Evolutionary conservation across 1,140 invertebrate species (phyloP), one percentile per base, ranked within the genome.

Genomic region (Brachionus rubens): DNA sequence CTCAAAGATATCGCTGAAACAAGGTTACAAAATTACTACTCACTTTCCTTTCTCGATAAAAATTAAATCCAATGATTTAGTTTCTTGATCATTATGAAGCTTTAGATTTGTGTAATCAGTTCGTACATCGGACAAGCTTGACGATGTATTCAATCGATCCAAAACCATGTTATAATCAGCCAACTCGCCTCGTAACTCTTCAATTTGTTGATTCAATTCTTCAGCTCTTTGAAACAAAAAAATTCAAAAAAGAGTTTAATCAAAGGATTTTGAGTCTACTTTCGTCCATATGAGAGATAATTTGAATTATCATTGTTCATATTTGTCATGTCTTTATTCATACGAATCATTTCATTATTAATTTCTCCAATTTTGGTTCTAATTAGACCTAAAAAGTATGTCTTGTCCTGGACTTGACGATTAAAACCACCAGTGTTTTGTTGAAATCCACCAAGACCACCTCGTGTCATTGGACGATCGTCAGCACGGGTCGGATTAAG

Each of bases 161-260:
- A 76, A 41, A 33, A 76, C 75, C 54, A 52, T 76, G 24, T 76
- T 76, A 24, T 62, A 76, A 67, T 76, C 75, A 6, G 52, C 75
- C 24, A 62, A 40, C 30, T 76, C 56, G 7, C 54, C 54, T 50
- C 75, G 28, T 26, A 67, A 30, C 16, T 52, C 48, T 36, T 76
- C 75, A 36, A 76, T 48, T 52, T 76, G 54, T 24, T 76, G 52
- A 16, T 52, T 62, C 14, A 62, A 48, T 21, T 76, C 75, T 36
- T 76, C 75, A 48, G 75, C 75, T 40, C 75, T 59, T 56, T 50
- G 3, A 16, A 70, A 47, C 16, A 70, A 19, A 24, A 10, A 26
- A 24, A 52, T 7, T 52, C 2, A 52, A 52, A 52, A 26, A 2
- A 26, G 1, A 52, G 26, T 4, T 48, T 47, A 9, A 9, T 21